Conservation (phyloP, 2,113 vertebrate genomes). For the Capreolus pygargus region DNA sequence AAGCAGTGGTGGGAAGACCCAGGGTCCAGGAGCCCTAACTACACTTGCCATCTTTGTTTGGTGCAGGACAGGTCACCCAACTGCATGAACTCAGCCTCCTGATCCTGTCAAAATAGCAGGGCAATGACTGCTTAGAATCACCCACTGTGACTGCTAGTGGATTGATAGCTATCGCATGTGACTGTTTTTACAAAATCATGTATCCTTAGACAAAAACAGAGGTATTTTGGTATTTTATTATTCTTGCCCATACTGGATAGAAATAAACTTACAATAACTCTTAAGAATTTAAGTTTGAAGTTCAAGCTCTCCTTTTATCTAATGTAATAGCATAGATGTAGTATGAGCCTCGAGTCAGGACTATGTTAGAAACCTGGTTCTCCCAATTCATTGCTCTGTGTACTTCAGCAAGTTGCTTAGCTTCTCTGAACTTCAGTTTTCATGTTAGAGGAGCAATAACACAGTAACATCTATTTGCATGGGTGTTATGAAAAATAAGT, state of each 20-base stretch:
- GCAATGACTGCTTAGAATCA: background rate
- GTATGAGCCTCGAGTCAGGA: background rate
- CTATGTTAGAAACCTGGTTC: background rate
- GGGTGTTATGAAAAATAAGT: background rate
- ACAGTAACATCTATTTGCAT: background rate
- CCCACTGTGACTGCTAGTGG: background rate
- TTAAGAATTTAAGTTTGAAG: background rate
- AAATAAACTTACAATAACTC: background rate
- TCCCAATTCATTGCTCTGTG: background rate
- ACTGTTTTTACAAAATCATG: background rate
- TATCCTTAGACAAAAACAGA: background rate
- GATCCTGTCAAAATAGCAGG: background rate
- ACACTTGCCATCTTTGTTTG: background rate
- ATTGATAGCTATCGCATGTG: no score
- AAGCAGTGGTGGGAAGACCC: background rate
- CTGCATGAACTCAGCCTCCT: background rate
- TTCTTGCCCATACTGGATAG: background rate
- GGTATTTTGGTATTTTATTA: background rate
- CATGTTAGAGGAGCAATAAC: background rate
- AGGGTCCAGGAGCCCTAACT: background rate
- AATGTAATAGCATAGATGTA: background rate
- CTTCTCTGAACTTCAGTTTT: background rate
- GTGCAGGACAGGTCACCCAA: background rate
- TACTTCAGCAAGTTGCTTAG: background rate
- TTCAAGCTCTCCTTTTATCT: background rate